phyloP scores from a whole-genome alignment of 1,140 invertebrate genomes.

The Drosophila eugracilis region DNA sequence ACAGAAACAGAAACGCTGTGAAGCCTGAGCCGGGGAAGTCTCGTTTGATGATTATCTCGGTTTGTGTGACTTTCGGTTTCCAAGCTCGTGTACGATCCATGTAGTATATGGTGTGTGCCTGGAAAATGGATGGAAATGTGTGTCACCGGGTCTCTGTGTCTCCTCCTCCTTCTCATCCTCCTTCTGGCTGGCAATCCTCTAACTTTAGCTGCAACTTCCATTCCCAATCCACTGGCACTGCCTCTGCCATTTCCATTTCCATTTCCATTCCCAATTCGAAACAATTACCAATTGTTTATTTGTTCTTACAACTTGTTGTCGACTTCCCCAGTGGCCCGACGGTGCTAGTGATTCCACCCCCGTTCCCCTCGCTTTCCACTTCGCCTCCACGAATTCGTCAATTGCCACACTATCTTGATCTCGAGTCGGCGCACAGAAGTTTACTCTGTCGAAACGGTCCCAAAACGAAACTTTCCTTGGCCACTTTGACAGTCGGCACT shows the following conservation, averaged over 20 bases:
- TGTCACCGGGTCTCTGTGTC: constrained; percentile 64
- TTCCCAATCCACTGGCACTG: constrained; percentile 1
- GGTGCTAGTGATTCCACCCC: neutral
- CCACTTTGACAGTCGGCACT: constrained; percentile 44
- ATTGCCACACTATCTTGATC: constrained; percentile 72
- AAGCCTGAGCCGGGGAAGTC: constrained; percentile 8
- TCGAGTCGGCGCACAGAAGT: constrained; percentile 12
- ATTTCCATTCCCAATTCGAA: constrained; percentile 62
- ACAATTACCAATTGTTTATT: constrained; percentile 81
- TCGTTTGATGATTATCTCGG: constrained; percentile 55
- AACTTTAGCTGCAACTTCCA: constrained; percentile 31
- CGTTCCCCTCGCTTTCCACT: neutral
- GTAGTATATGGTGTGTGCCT: constrained; percentile 48
- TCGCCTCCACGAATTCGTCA: constrained; percentile 64
- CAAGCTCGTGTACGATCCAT: constrained; percentile 40
- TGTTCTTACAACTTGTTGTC: constrained; percentile 65
- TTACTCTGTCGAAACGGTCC: constrained; percentile 9
- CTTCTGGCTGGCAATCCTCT: constrained; percentile 16
- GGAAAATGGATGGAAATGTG: constrained; percentile 59
- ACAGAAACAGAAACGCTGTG: constrained; percentile 1
- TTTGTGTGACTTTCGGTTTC: constrained; percentile 65
- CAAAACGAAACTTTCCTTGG: constrained; percentile 57
- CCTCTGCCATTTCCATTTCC: constrained; percentile 34
- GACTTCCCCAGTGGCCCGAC: constrained; percentile 30
- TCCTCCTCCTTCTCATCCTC: neutral